phyloP scores from a whole-genome alignment of 2,888 invertebrate species.

The Leptothorax acervorum region DNA sequence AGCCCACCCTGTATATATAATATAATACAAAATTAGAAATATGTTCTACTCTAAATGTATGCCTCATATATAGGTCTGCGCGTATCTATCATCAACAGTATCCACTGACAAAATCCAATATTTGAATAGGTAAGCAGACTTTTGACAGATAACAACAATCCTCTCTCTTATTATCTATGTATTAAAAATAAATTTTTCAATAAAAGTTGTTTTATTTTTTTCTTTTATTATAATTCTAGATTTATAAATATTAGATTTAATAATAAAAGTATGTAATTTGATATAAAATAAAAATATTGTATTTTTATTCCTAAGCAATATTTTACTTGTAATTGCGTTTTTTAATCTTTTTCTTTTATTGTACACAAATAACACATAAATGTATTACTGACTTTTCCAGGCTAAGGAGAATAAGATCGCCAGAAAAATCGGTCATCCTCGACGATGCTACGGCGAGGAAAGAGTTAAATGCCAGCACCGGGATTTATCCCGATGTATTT shows the following conservation, averaged over 20 bases:
- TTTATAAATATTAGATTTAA: conserved; percentile 2
- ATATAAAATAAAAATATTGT: conserved; percentile 1
- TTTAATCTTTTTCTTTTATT: background rate
- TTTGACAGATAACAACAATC: background rate
- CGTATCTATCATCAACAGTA: conserved; percentile 57
- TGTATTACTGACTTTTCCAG: background rate
- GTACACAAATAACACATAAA: background rate
- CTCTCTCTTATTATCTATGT: background rate
- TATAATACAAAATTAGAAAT: background rate
- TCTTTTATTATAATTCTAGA: background rate
- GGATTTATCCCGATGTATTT: background rate
- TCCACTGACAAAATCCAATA: conserved; percentile 38
- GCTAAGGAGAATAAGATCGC: background rate
- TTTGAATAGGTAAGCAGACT: conserved; percentile 51
- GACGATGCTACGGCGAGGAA: background rate
- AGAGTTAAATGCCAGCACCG: background rate
- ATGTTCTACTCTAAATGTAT: background rate
- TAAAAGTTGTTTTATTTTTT: background rate
- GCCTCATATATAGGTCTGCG: conserved; percentile 57
- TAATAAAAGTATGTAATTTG: background rate
- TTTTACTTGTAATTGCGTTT: background rate
- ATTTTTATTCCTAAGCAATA: background rate
- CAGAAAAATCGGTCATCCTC: background rate
- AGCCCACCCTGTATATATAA: background rate
- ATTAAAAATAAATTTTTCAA: background rate